These are phyloP conservation scores for Crepidodera aurea DNA, from an alignment of 2,888 invertebrate species.

Conservation along the genomic window DNA sequence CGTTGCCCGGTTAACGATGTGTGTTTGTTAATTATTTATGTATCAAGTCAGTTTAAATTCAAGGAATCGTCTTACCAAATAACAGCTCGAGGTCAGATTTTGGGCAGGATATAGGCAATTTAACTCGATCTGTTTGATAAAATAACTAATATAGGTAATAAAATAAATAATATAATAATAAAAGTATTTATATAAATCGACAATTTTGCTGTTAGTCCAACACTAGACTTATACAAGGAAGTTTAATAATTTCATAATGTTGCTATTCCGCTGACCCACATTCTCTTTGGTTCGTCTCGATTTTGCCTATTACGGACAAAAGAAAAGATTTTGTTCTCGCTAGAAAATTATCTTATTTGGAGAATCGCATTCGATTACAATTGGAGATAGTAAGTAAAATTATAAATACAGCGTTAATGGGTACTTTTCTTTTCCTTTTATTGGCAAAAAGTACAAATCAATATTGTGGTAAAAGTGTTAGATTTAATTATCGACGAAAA, in stretches of 20 bases:
- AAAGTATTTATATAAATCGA: not conserved
- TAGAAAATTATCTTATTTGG: slow-evolving; percentile 46
- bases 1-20: no score
- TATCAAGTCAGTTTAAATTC: not conserved
- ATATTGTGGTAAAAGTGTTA: slow-evolving; percentile 9
- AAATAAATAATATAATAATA: not conserved
- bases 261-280: slow-evolving; percentile 46
- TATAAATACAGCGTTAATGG: slow-evolving; percentile 16
- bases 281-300: slow-evolving; percentile 39
- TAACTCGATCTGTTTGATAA: no score
- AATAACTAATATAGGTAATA: not conserved
- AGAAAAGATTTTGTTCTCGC: slow-evolving; percentile 46
- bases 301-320: slow-evolving; percentile 47
- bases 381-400: slow-evolving; percentile 22
- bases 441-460: not conserved
- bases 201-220: slow-evolving; percentile 1
- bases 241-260: slow-evolving; percentile 43
- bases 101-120: no score
- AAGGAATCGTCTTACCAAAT: no score
- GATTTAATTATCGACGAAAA: not conserved
- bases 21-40: no score
- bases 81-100: no score
- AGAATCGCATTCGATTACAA: slow-evolving; percentile 30
- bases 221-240: not conserved
- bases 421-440: slow-evolving; percentile 5